phyloP scores from a whole-genome alignment of 1,140 invertebrate species.

The Panagrolaimus sp. region DNA sequence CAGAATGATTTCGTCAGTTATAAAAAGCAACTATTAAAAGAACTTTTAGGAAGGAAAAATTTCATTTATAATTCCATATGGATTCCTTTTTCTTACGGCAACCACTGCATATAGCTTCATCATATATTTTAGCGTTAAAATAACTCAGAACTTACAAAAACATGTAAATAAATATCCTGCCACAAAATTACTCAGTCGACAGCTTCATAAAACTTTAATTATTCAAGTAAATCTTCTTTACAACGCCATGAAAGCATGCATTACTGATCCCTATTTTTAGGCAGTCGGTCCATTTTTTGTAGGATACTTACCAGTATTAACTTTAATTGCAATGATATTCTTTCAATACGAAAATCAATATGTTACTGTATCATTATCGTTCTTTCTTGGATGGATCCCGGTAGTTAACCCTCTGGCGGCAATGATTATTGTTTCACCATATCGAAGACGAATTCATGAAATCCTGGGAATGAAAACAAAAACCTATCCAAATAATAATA shows the following conservation, averaged over 20 bases:
- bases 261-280: not conserved
- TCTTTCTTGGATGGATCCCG: not conserved
- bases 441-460: not conserved
- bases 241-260: no score
- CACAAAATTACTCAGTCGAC: not conserved
- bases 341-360: not conserved
- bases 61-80: no score
- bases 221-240: not conserved
- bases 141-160: no score
- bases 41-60: no score
- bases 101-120: no score
- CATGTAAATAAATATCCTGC: no score
- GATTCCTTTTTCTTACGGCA: no score
- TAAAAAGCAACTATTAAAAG: no score
- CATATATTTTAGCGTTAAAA: no score
- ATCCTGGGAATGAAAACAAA: no score
- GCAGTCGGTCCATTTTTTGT: not conserved
- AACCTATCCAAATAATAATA: no score
- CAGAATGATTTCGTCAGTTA: no score
- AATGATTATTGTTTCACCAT: not conserved
- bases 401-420: not conserved
- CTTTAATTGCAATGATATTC: not conserved
- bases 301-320: not conserved
- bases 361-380: not conserved
- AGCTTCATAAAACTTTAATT: not conserved